phyloP scores from a whole-genome alignment of 1,140 invertebrate genomes.

The Agraylea sexmaculata region DNA sequence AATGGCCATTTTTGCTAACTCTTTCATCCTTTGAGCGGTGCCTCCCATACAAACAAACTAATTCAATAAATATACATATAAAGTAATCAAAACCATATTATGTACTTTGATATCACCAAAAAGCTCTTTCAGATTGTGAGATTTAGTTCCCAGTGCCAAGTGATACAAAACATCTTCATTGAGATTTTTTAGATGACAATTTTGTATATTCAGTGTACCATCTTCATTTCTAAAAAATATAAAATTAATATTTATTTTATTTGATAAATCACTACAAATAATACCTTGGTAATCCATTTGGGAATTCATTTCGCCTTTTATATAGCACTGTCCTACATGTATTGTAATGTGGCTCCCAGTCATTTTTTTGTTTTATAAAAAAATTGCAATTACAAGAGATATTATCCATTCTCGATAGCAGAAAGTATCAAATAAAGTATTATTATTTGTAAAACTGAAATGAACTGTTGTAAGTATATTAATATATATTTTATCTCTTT shows the following conservation, averaged over 20 bases:
- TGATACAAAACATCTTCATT: constrained; percentile 77
- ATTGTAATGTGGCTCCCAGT: constrained; percentile 12
- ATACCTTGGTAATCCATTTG: constrained; percentile 17
- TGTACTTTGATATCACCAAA: constrained; percentile 80
- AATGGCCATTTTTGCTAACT: constrained; percentile 69
- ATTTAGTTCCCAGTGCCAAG: constrained; percentile 63
- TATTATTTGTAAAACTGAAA: no score
- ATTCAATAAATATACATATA: constrained; percentile 21
- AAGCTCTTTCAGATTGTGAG: constrained; percentile 66
- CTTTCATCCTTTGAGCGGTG: constrained; percentile 75
- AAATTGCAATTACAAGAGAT: constrained; percentile 5
- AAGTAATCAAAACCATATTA: constrained; percentile 7
- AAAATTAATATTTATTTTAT: constrained; percentile 2
- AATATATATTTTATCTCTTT: no score
- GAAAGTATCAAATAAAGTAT: no score
- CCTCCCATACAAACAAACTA: constrained; percentile 93
- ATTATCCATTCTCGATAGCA: neutral
- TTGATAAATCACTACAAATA: constrained; percentile 4
- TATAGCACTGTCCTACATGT: constrained; percentile 9
- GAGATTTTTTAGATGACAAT: constrained; percentile 61
- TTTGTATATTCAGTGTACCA: constrained; percentile 37
- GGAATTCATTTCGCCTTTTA: constrained; percentile 16
- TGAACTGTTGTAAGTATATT: no score
- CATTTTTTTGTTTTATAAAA: neutral
- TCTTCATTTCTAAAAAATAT: constrained; percentile 13